Percentiles rank a stretch among this genome's conserved stretches.
phyloP scores from a whole-genome alignment of 2,113 vertebrate species.

The Eptatretus burgeri region DNA sequence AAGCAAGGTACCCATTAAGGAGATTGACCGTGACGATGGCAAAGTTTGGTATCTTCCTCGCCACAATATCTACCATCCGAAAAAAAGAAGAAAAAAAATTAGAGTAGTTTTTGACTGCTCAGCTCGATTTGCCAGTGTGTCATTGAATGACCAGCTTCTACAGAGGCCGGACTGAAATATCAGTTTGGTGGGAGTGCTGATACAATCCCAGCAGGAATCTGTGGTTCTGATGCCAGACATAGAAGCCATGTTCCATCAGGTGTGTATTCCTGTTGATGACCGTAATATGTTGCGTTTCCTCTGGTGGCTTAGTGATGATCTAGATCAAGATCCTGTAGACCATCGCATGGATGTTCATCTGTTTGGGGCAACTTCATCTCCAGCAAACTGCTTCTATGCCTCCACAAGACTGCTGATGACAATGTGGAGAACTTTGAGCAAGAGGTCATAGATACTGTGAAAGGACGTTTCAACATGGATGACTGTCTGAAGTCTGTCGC shows the following conservation, averaged over 20 bases:
- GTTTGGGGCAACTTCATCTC: not conserved
- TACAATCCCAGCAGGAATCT: not conserved
- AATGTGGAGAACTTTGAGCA: not conserved
- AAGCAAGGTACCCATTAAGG: constrained; percentile 1
- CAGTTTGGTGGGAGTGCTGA: not conserved
- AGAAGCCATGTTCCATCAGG: not conserved
- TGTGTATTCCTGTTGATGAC: not conserved
- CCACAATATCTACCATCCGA: constrained; percentile 9
- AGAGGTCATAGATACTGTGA: not conserved
- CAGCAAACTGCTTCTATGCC: not conserved
- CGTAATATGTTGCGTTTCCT: not conserved
- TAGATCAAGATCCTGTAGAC: too few relatives aligned
- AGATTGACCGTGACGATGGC: not conserved
- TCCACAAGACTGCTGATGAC: not conserved
- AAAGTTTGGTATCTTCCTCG: constrained; percentile 10
- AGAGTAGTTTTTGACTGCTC: constrained; percentile 9
- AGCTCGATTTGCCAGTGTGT: constrained; percentile 8
- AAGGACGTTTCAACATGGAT: not conserved
- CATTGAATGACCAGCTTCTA: constrained; percentile 9
- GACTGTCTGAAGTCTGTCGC: not conserved
- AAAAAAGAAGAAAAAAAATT: constrained; percentile 7
- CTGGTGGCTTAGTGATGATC: not conserved
- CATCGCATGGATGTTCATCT: not conserved
- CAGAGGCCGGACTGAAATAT: constrained; percentile 7
- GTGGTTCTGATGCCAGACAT: not conserved